phyloP scores from a whole-genome alignment of 2,888 invertebrate species.

The Desoria tigrina region DNA sequence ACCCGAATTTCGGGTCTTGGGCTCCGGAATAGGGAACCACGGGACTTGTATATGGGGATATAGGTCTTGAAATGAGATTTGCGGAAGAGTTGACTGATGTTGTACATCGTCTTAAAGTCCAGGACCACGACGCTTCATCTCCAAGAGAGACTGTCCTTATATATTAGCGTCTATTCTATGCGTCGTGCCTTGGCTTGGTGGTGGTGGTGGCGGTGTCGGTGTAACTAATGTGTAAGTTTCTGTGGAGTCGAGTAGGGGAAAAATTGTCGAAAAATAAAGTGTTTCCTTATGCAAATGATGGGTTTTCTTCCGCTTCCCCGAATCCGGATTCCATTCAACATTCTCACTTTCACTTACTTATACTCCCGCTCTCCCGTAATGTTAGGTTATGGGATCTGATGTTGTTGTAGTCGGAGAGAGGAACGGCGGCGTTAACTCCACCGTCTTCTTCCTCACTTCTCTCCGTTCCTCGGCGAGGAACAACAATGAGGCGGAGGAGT shows the following conservation, averaged over 20 bases:
- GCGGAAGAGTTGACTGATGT: too few relatives aligned
- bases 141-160: too few relatives aligned
- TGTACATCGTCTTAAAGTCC: too few relatives aligned
- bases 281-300: slow-evolving; percentile 50
- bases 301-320: slow-evolving; percentile 40
- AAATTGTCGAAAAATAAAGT: slow-evolving; percentile 39
- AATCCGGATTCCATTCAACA: neutral
- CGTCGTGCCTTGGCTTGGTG: too few relatives aligned
- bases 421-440: neutral
- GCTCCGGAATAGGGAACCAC: too few relatives aligned
- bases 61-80: too few relatives aligned
- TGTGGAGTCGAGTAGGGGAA: slow-evolving; percentile 2
- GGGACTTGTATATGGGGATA: too few relatives aligned
- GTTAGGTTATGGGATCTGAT: neutral
- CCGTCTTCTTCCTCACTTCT: slow-evolving; percentile 9
- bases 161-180: too few relatives aligned
- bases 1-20: too few relatives aligned
- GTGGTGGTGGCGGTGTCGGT: neutral
- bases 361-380: too few relatives aligned
- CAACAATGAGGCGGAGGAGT: neutral
- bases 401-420: neutral
- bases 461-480: neutral
- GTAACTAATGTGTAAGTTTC: slow-evolving; percentile 6
- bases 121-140: too few relatives aligned
- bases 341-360: too few relatives aligned